phyloP scores from a whole-genome alignment of 2,888 invertebrate species.

The Caenorhabditis afra region DNA sequence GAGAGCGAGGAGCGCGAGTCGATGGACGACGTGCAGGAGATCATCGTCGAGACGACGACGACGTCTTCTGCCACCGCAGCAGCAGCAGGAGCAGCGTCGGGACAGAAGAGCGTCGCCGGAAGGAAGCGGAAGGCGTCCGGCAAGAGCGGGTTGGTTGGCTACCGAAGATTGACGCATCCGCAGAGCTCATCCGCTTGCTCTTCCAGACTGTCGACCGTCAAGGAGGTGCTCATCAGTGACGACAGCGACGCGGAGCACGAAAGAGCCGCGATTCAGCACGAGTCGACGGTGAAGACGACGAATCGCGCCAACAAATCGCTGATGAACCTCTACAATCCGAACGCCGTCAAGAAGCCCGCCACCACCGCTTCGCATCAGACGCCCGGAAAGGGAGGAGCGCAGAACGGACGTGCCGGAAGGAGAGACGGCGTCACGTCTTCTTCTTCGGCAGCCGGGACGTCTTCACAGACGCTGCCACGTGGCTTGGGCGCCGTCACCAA shows the following conservation, averaged over 20 bases:
- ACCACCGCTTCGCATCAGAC: neutral
- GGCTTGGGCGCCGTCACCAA: constrained; percentile 63
- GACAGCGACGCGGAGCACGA: constrained; percentile 59
- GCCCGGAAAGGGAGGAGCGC: neutral
- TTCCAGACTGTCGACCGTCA: neutral
- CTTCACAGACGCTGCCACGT: constrained; percentile 39
- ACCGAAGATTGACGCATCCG: no score
- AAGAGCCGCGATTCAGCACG: constrained; percentile 40
- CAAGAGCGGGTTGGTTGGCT: neutral
- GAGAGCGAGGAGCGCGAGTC: constrained; percentile 40
- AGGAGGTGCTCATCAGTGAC: constrained; percentile 50
- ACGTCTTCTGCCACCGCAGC: no score
- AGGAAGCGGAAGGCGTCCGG: constrained; percentile 48
- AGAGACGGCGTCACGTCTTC: neutral
- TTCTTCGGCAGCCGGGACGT: no score
- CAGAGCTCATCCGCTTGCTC: no score
- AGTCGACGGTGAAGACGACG: constrained; percentile 50
- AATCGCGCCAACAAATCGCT: constrained; percentile 67
- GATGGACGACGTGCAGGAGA: constrained; percentile 57
- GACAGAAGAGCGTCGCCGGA: constrained; percentile 15
- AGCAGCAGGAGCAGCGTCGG: no score
- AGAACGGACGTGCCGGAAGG: neutral
- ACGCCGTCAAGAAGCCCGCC: constrained; percentile 5
- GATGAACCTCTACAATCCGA: constrained; percentile 57
- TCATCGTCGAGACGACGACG: neutral